Evolutionary conservation across 2,888 invertebrate species (phyloP).

Genomic region (Oeneis ivallda): DNA sequence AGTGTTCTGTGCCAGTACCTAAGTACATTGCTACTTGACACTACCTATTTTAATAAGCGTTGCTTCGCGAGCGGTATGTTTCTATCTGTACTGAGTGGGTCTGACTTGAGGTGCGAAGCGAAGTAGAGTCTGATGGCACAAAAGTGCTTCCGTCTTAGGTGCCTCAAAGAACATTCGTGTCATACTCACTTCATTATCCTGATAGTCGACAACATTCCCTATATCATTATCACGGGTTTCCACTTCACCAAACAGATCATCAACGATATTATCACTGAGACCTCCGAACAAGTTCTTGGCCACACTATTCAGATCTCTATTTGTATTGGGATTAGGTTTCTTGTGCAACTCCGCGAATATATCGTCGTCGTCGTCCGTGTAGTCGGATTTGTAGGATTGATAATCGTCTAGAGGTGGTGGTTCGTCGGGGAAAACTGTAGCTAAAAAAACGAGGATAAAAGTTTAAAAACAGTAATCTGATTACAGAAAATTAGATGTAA

Average conservation of each 20-base stretch:
- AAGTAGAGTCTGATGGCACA: too few species aligned
- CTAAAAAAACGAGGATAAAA: too few species aligned
- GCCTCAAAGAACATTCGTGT: not conserved
- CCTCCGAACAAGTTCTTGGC: conserved; percentile 18
- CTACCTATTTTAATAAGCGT: too few species aligned
- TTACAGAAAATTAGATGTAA: too few species aligned
- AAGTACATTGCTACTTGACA: too few species aligned
- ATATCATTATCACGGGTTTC: conserved; percentile 23
- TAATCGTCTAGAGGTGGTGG: conserved; percentile 76
- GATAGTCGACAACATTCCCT: conserved; percentile 15
- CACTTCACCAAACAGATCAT: conserved; percentile 52
- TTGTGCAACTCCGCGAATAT: conserved; percentile 64
- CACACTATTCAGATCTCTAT: conserved; percentile 36
- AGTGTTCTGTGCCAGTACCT: too few species aligned
- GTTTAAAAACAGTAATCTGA: too few species aligned
- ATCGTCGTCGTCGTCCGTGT: conserved; percentile 53
- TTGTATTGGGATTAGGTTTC: conserved; percentile 44
- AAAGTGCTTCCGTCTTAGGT: not conserved
- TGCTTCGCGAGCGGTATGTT: too few species aligned
- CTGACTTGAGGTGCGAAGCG: too few species aligned
- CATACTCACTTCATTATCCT: conserved; percentile 8
- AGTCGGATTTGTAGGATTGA: conserved; percentile 43
- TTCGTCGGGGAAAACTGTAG: conserved; percentile 77
- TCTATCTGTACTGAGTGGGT: too few species aligned
- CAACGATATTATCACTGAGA: conserved; percentile 32